These are phyloP conservation scores for Oriolus oriolus DNA, from an alignment of 2,113 vertebrate species.

Conservation along the genomic window DNA sequence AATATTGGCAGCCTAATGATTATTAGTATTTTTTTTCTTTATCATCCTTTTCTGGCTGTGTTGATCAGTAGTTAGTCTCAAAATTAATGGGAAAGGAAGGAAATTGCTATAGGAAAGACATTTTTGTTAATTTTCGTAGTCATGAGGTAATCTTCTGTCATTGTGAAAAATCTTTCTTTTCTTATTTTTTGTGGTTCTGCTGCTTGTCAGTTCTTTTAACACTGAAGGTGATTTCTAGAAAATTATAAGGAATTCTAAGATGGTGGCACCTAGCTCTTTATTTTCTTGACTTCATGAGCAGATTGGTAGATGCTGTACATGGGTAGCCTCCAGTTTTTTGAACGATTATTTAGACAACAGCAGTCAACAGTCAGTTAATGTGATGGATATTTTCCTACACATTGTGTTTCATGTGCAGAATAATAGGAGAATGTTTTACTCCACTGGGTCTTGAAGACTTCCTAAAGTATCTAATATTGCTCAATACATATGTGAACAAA, in stretches of 20 bases:
- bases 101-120: not conserved
- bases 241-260: not conserved
- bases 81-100: not conserved
- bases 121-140: not conserved
- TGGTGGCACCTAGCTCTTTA: not conserved
- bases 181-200: not conserved
- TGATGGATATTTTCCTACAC: not conserved
- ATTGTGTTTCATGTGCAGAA: not conserved
- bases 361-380: not conserved
- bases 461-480: not conserved
- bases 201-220: not conserved
- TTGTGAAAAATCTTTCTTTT: not conserved
- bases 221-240: not conserved
- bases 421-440: not conserved
- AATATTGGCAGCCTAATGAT: not conserved
- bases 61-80: not conserved
- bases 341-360: not conserved
- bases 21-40: not conserved
- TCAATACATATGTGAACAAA: not conserved
- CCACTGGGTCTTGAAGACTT: not conserved
- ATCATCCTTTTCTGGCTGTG: not conserved
- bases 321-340: not conserved
- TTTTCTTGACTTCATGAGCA: not conserved
- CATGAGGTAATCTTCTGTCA: not conserved
- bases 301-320: not conserved